Percentiles rank a stretch among this genome's conserved stretches.
Evolutionary conservation across 2,113 vertebrate genomes (phyloP).

Genomic region (Prochilodus magdalenae): DNA sequence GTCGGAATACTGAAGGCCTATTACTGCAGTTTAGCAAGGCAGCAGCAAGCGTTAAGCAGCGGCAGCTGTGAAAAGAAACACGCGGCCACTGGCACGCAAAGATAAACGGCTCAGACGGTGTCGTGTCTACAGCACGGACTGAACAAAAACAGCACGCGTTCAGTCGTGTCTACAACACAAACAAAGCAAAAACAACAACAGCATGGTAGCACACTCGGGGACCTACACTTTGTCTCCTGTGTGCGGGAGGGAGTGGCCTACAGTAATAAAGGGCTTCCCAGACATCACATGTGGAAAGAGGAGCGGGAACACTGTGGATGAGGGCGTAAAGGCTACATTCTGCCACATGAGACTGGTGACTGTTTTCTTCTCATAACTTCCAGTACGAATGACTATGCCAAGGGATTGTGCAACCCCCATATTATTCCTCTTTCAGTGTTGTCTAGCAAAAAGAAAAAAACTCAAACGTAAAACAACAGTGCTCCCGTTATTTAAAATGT

Average conservation of each 20-base stretch:
- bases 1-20: neutral
- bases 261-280: conserved; percentile 44
- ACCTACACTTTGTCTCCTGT: conserved; percentile 21
- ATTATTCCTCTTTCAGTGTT: neutral
- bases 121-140: neutral
- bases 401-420: neutral
- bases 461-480: too few relatives aligned
- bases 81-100: neutral
- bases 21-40: neutral
- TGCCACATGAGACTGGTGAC: conserved; percentile 22
- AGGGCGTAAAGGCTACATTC: conserved; percentile 35
- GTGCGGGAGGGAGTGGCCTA: conserved; percentile 18
- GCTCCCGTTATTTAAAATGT: too few relatives aligned
- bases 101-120: conserved; percentile 6
- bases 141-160: conserved; percentile 1
- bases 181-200: conserved; percentile 24
- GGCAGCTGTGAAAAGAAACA: conserved; percentile 2
- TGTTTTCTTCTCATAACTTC: conserved; percentile 13
- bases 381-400: conserved; percentile 5
- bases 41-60: neutral
- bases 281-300: conserved; percentile 48
- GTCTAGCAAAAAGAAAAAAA: too few relatives aligned
- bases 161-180: conserved; percentile 23
- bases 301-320: conserved; percentile 5
- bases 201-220: conserved; percentile 8